Base-by-base conservation (phyloP, 37 sponge, comb jelly and placozoan genomes). In the Beroe ovata region DNA sequence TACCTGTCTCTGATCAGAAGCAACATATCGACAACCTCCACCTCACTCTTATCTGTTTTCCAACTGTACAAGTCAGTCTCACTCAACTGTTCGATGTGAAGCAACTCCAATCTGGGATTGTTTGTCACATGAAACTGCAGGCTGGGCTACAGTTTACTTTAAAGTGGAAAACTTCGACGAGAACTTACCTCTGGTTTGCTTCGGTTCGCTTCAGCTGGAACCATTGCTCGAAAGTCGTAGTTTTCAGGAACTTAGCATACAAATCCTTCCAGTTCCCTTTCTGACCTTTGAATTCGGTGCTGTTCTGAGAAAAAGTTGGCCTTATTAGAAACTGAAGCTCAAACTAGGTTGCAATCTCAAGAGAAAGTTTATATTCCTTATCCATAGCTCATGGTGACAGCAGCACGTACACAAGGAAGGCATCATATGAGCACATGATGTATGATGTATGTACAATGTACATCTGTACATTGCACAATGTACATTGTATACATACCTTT, bases 171-270 rank as follows among this genome's bases (percentile, higher is more conserved):
- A 19, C 18, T 18, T 58, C 59, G 59, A 11, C 18, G 59, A 58
- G 18, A 25, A 66, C 35, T 33, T 11, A 66, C 60, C 93, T 93
- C 81, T 93, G 92, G 60, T 92, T 94, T 21, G 94, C 95, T 89
- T 97, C 97, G 23, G 89, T 91, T 64, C 89, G 89, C 26, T 95
- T 71, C 60, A 64, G 59, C 1, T 66, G 39, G 32, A 93, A 92
- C 97, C 97, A 97, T 1, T 60, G 72, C 19, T 60, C 59, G 89
- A 97, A 97, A 64, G 95, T 97, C 14, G 93, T 92, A 23, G 95
- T 89, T 18, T 89, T 30, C 0, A 95, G 36, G 63, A 95, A 97
- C 29, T 66, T 66, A 4, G 26, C 63, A 14, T 66, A 26, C 6
- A 66, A 30, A 25, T 66, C 69, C 69, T 32, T 66, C 69, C 35